Conservation (phyloP, 2,888 invertebrate genomes). For the Drosophila maculinotata region DNA sequence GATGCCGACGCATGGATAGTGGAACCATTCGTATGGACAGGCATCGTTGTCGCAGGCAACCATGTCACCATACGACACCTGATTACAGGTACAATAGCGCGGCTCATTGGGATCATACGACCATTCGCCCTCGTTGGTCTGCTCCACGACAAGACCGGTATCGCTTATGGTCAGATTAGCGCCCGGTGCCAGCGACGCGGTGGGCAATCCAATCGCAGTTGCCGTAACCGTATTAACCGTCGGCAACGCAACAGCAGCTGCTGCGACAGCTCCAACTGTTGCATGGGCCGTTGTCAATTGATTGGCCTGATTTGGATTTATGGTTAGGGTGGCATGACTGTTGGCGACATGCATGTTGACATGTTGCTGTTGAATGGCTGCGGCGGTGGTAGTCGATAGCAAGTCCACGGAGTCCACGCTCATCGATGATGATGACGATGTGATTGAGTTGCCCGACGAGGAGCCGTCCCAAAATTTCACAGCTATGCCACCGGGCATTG, state of each 20-base stretch:
- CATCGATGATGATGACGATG: conserved; percentile 81
- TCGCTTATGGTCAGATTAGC: conserved; percentile 76
- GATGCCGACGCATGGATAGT: conserved; percentile 98
- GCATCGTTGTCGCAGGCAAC: conserved; percentile 99
- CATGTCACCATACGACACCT: conserved; percentile 99
- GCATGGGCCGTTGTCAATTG: conserved; percentile 28
- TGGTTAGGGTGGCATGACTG: conserved; percentile 27
- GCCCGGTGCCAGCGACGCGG: conserved; percentile 70
- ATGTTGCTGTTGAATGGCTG: conserved; percentile 36
- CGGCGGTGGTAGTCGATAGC: conserved; percentile 47
- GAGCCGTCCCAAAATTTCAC: conserved; percentile 57
- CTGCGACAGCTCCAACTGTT: conserved; percentile 10
- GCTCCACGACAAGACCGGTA: conserved; percentile 83
- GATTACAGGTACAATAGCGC: conserved; percentile 97
- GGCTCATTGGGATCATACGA: conserved; percentile 98
- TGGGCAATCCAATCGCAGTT: conserved; percentile 61
- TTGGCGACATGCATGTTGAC: conserved; percentile 14
- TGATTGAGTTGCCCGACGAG: conserved; percentile 80
- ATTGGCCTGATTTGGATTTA: conserved; percentile 21
- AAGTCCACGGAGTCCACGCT: conserved; percentile 79
- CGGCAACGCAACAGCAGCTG: conserved; percentile 30
- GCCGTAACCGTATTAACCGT: conserved; percentile 43
- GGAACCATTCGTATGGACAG: conserved; percentile 99
- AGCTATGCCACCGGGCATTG: conserved; percentile 45
- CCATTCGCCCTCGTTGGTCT: conserved; percentile 91